Conservation (phyloP, 2,113 vertebrate species). For the Oryctolagus cuniculus region DNA sequence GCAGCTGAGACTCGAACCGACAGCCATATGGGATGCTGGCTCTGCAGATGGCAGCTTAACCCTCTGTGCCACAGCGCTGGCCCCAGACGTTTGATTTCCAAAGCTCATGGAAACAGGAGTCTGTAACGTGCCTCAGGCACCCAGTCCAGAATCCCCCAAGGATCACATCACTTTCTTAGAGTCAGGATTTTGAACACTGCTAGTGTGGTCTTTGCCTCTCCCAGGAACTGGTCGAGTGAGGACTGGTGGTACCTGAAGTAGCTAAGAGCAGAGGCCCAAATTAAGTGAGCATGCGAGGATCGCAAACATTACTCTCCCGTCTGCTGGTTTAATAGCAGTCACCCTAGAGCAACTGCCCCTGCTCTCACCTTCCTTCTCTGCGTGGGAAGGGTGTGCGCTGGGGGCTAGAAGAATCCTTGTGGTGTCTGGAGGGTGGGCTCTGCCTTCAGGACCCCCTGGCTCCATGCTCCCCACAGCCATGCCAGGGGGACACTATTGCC, state of each 20-base stretch:
- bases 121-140: not conserved
- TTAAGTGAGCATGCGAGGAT: not conserved
- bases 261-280: not conserved
- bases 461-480: rapidly evolving
- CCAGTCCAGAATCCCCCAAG: not conserved
- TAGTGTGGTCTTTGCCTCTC: too few relatives aligned
- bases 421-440: not conserved
- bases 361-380: not conserved
- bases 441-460: not conserved
- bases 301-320: not conserved
- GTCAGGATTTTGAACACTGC: not conserved
- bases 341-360: not conserved
- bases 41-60: too few relatives aligned
- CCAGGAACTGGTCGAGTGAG: not conserved
- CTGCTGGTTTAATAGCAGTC: conserved; percentile 27
- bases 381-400: not conserved
- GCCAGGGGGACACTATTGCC: not conserved
- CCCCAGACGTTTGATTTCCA: not conserved
- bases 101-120: not conserved
- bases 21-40: too few relatives aligned
- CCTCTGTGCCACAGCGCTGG: too few relatives aligned
- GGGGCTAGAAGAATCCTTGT: not conserved
- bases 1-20: too few relatives aligned
- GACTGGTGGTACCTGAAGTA: not conserved
- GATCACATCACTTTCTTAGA: not conserved